A percentile compares a stretch with the other conserved stretches of the same genome.
Conservation (phyloP, 2,888 invertebrate species). For the Junonia oenone region DNA sequence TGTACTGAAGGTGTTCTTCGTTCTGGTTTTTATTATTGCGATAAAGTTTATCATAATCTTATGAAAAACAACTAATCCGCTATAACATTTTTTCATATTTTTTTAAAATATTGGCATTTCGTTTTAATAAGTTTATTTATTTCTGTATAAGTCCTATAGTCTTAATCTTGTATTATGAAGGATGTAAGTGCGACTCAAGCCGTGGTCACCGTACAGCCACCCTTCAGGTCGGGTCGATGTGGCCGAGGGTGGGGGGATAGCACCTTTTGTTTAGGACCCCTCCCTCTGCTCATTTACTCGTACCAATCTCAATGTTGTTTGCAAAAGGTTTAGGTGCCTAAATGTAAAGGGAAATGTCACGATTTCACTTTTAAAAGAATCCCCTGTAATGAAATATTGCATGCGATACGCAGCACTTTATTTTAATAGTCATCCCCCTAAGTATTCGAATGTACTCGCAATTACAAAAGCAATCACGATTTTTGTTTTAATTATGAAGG, state of each 20-base stretch:
- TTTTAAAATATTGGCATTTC: too few species aligned
- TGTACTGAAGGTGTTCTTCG: too few species aligned
- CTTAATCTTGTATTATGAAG: too few species aligned
- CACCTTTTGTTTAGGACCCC: constrained; percentile 78
- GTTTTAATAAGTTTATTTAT: too few species aligned
- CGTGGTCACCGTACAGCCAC: constrained; percentile 41
- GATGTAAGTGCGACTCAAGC: background rate
- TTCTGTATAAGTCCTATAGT: too few species aligned
- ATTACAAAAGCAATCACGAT: constrained; percentile 9
- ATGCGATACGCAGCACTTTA: constrained; percentile 24
- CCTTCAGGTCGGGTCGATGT: constrained; percentile 58
- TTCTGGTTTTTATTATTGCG: too few species aligned
- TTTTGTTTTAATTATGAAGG: background rate
- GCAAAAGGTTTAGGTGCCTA: constrained; percentile 76
- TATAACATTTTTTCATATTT: too few species aligned
- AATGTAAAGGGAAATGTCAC: constrained; percentile 74
- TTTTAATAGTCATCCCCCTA: constrained; percentile 9
- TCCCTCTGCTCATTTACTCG: constrained; percentile 66
- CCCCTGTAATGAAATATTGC: constrained; percentile 32
- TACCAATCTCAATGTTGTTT: constrained; percentile 68
- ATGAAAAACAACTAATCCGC: too few species aligned
- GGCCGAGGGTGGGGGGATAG: constrained; percentile 52
- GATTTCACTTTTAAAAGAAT: constrained; percentile 66
- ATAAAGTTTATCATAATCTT: too few species aligned
- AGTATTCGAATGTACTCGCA: background rate